phyloP scores from a whole-genome alignment of 2,888 invertebrate species.

The Patella ulyssiponensis region DNA sequence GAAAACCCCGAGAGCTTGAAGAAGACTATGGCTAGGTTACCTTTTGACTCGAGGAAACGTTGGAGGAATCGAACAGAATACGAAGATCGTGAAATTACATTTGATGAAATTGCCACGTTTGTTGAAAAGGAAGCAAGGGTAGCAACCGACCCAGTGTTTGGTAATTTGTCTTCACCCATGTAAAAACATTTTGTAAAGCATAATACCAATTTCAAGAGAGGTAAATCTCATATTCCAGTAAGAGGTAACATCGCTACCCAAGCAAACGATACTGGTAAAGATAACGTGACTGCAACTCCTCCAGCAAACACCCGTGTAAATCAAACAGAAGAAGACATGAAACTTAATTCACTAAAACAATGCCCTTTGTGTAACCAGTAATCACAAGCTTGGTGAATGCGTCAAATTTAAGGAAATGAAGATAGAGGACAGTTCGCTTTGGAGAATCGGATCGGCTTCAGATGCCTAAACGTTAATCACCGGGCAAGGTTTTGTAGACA shows the following conservation, averaged over 20 bases:
- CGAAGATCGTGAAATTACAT: neutral
- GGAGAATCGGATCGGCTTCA: neutral
- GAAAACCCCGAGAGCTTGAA: neutral
- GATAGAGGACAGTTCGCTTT: neutral
- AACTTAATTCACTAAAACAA: no score
- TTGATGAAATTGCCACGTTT: neutral
- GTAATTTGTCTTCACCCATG: neutral
- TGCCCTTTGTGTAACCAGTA: no score
- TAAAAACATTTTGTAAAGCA: no score
- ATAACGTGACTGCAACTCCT: no score
- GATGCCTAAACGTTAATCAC: neutral
- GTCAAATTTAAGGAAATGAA: neutral
- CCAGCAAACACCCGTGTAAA: no score
- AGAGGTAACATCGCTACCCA: no score
- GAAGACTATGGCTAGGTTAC: neutral
- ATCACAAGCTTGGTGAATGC: no score
- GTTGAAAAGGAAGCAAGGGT: neutral
- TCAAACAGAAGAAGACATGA: no score
- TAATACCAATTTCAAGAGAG: no score
- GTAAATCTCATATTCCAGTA: no score
- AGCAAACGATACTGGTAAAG: no score
- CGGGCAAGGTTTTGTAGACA: neutral
- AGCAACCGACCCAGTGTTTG: neutral
- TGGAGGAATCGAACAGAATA: neutral
- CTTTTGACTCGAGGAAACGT: neutral